phyloP scores from a whole-genome alignment of 1,140 invertebrate species.

The Pseudomyrmex sp. region DNA sequence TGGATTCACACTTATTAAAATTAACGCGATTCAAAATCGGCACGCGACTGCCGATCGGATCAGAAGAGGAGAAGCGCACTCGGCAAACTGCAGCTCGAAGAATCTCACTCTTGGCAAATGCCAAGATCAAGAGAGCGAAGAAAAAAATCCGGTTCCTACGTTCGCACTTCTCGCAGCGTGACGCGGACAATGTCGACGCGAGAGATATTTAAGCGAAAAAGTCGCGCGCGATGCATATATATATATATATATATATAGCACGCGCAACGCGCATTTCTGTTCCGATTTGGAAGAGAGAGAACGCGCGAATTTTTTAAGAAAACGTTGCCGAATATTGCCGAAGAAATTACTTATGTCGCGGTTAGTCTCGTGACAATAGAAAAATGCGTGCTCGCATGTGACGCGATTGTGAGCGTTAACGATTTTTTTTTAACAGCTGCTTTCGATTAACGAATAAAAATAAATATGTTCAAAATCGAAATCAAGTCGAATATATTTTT shows the following conservation, averaged over 20 bases:
- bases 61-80: neutral
- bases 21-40: slow-evolving; percentile 71
- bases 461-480: slow-evolving; percentile 1
- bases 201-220: neutral
- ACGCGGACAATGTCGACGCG: neutral
- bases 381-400: slow-evolving; percentile 4
- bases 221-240: neutral
- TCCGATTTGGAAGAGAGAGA: neutral
- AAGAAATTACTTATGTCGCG: neutral
- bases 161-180: slow-evolving; percentile 16
- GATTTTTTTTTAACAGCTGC: neutral
- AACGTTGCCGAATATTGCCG: slow-evolving; percentile 49
- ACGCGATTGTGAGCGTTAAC: slow-evolving; percentile 12
- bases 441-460: neutral
- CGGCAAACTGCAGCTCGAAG: neutral
- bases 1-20: slow-evolving; percentile 83
- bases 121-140: slow-evolving; percentile 52
- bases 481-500: slow-evolving; percentile 44
- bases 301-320: neutral
- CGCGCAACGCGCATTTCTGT: neutral
- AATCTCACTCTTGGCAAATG: slow-evolving; percentile 12
- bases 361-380: neutral
- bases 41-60: slow-evolving; percentile 37
- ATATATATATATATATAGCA: neutral
- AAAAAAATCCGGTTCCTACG: slow-evolving; percentile 57